Base-by-base conservation (phyloP, 2,888 invertebrate genomes). In the Mallateleia sp. region DNA sequence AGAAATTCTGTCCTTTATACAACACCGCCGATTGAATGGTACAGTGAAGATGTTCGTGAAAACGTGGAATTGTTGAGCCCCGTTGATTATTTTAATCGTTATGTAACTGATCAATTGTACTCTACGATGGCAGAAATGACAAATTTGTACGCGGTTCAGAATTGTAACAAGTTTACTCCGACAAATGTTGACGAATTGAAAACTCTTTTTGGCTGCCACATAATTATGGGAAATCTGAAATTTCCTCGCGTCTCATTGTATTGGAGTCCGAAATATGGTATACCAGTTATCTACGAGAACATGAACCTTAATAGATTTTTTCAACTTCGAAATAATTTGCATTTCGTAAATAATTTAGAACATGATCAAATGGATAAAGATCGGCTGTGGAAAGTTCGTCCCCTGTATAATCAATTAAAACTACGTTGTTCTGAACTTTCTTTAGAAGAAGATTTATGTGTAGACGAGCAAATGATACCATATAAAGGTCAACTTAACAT, bases 341-440 rank as follows among this genome's bases (percentile, higher is more conserved):
- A 74, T 50, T 58, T 58, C 5, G 72, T 74, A 0, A 74, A 74
- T 72, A 72, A 72, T 72, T 58, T 72, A 34, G 45, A 58, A 58
- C 45, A 72, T 47, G 20, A 47, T 47, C 8, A 47, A 0, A 38
- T 28, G 15, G 24, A 38, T 54, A 72, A 54, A 45, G 71, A 72
- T 72, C 71, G 71, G 0, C 38, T 72, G 6, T 72, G 58, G 71
- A 69, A 52, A 69, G 69, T 69, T 18, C 38, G 71, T 54, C 71
- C 42, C 15, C 20, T 71, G 11, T 71, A 8, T 34, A 22, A 71
- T 22, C 2, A 25, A 25, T 18, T 56, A 38, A 54, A 34, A 11
- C 22, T 3, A 18, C 71, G 56, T 56, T 71, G 71, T 32, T 25
- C 18, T 18, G 42, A 71, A 42, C 54, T 71, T 32, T 5, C 28